Evolutionary conservation across 2,888 invertebrate species (phyloP), one percentile per base, ranked within the genome.

Genomic region (Drosophila longiperda): DNA sequence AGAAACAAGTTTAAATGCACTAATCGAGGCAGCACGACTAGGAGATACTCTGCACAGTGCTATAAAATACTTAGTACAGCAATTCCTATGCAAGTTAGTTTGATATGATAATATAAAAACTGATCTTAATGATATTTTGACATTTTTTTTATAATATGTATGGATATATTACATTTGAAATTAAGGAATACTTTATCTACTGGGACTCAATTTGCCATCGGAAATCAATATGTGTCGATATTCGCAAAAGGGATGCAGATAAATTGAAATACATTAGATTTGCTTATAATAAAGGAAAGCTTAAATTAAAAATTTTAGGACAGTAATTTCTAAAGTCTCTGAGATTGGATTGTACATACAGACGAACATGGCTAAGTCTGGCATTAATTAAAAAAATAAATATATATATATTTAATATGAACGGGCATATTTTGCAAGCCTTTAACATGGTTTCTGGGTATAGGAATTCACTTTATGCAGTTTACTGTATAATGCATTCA

Each of bases 261-360:
- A 23, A 15, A 23, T 7, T 23, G 1, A 23, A 15, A 3, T 2
- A 12, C 1, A 15, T 8, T 23, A 15, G 12, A 3, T 7, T 20
- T 7, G 12, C 3, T 1, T 12, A 17, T 7, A 12, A 23, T 45
- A 45, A 7, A 12, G 1, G 7, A 23, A 2, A 45, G 1, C 3
- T 15, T 7, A 15, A 8, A 23, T 8, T 23, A 12, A 7, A 45
- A 45, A 23, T 45, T 15, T 8, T 4, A 23, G 4, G 8, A 8
- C 1, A 23, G 8, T 45, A 23, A 0, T 4, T 15, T 0, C 3
- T 0, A 8, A 45, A 23, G 15, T 12, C 12, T 20, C 3, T 12
- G 12, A 12, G 20, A 20, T 20, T 12, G 12, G 12, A 7, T 45
- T 20, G 7, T 20, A 12, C 20, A 45, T 7, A 15, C 12, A 15